Base-by-base conservation (phyloP, 2,113 vertebrate species). In the Morone saxatilis region DNA sequence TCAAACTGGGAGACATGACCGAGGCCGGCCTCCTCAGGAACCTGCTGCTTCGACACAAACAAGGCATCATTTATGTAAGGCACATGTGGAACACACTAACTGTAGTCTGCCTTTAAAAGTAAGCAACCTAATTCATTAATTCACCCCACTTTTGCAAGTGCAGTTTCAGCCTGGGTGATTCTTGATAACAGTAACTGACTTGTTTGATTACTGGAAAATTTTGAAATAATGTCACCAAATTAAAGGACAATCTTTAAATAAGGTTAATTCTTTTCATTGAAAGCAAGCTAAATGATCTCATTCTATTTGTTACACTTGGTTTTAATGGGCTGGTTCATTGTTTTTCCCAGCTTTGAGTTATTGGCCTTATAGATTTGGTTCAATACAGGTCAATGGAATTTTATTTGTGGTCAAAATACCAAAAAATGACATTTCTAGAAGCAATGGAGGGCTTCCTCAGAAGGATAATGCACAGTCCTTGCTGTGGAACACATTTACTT, bases 1-100 rank as follows among this genome's bases (percentile, higher is more conserved):
- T 99, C 84, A 45, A 88, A 54, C 95, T 99, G 0, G 98, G 97
- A 11, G 98, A 99, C 68, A 94, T 99, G 91, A 95, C 95, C 0
- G 98, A 99, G 93, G 98, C 97, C 0, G 96, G 96, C 31, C 95
- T 99, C 57, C 96, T 99, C 31, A 96, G 96, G 86, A 99, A 99
- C 91, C 96, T 99, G 65, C 89, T 96, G 83, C 95, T 98, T 74
- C 96, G 98, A 65, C 96, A 98, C 89, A 96, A 91, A 83, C 92
- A 95, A 73, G 94, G 95, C 85, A 91, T 95, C 76, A 98, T 99
- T 89, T 99, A 99, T 3, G 98, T 99, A 93, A 98, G 95, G 11
- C 43, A 13, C 19, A 67, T 5, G 31, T 59, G 48, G 17, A 48
- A 47, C 38, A 25, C 12, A 17, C 38, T 51, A 41, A 40, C 36